These are phyloP conservation scores for Alviniconcha strummeri DNA, from an alignment of 2,888 invertebrate species.

Conservation along the genomic window DNA sequence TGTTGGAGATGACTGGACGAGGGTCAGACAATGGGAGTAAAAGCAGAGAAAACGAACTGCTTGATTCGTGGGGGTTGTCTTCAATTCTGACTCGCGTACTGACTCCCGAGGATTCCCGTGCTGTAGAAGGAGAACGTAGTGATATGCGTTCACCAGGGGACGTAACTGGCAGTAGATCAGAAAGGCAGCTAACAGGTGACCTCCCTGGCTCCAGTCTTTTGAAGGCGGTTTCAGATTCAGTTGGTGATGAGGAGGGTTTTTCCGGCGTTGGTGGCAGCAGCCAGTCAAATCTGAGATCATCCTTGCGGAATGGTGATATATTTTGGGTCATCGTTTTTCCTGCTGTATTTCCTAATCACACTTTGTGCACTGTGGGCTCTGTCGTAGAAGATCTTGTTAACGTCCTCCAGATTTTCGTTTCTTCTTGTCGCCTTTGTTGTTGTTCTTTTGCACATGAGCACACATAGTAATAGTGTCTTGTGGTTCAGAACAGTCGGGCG, in stretches of 20 bases:
- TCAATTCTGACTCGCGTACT: slow-evolving; percentile 25
- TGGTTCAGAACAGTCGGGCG: no score
- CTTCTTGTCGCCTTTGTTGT: slow-evolving; percentile 6
- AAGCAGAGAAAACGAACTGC: slow-evolving; percentile 16
- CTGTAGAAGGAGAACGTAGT: slow-evolving; percentile 1
- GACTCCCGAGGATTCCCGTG: slow-evolving; percentile 2
- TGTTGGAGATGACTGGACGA: neutral
- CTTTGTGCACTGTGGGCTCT: slow-evolving; percentile 23
- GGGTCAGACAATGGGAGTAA: neutral
- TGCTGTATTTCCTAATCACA: slow-evolving; percentile 13
- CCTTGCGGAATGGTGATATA: slow-evolving; percentile 7
- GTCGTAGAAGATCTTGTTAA: neutral
- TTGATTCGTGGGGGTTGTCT: slow-evolving; percentile 32
- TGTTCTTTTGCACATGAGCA: slow-evolving; percentile 22
- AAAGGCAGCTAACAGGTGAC: slow-evolving; percentile 17
- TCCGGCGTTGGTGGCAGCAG: neutral
- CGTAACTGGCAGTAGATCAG: neutral
- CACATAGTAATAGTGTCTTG: neutral
- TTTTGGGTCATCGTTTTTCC: slow-evolving; percentile 13
- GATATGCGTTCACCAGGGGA: neutral
- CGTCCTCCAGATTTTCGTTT: slow-evolving; percentile 1
- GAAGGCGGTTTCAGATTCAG: slow-evolving; percentile 22
- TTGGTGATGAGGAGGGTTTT: neutral
- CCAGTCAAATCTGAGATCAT: neutral
- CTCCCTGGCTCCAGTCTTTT: slow-evolving; percentile 16